Evolutionary conservation across 2,113 vertebrate genomes (phyloP), one percentile per base, ranked within the genome.

Genomic region (Agapornis roseicollis): DNA sequence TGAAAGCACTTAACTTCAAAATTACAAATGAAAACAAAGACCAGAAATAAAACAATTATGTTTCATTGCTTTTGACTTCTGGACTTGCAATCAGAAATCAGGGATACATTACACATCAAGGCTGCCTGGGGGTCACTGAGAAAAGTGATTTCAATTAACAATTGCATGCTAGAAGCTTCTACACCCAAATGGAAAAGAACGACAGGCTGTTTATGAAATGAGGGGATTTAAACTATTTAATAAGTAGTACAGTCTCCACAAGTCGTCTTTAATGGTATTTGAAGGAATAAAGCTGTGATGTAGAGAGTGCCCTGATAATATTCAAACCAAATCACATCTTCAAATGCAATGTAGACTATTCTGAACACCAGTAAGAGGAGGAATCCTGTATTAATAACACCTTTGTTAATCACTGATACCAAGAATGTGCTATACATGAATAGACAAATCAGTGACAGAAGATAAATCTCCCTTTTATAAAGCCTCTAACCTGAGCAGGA

Each of bases 1-100:
- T 65, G 49, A 39, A 94, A 90, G 29, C 68, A 65, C 69, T 88
- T 82, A 91, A 66, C 33, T 96, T 86, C 49, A 90, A 92, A 93
- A 92, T 70, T 41, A 61, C 7, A 7, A 73, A 91, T 92, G 65
- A 84, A 95, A 96, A 94, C 52, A 61, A 85, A 89, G 56, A 76
- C 61, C 68, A 72, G 70, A 92, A 94, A 76, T 42, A 93, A 93
- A 90, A 83, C 19, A 77, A 94, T 66, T 81, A 20, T 76, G 25
- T 69, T 80, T 35, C 61, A 37, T 56, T 69, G 24, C 35, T 90
- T 93, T 87, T 88, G 85, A 90, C 80, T 96, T 93, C 41, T 92
- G 72, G 44, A 64, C 41, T 63, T 2, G 6, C 42, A 41, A 31
- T 84, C 69, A 81, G 65, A 79, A 90, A 81, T 80, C 52, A 76